These are phyloP conservation scores for Pandemis cinnamomeana DNA, from an alignment of 2,888 invertebrate species.

Conservation along the genomic window DNA sequence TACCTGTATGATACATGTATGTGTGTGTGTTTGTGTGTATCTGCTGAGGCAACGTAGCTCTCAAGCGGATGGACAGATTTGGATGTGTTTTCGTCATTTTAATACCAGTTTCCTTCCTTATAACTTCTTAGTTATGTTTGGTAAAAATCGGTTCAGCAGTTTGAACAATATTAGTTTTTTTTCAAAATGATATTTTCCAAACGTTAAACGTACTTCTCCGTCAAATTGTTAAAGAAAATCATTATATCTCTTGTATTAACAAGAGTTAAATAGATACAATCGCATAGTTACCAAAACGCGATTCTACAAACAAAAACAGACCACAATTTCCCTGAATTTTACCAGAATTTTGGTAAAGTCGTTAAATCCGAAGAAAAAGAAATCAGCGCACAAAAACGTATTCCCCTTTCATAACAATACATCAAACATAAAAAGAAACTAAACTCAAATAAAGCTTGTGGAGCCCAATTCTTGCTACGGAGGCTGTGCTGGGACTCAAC, in stretches of 20 bases:
- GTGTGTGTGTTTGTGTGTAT: no score
- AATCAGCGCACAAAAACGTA: constrained; percentile 33
- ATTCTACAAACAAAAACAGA: not conserved
- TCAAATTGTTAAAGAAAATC: not conserved
- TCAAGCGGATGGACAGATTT: no score
- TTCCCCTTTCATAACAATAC: constrained; percentile 40
- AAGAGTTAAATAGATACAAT: not conserved
- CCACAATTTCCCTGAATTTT: not conserved
- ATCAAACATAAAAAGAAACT: constrained; percentile 42
- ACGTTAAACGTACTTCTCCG: no score
- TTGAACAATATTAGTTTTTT: no score
- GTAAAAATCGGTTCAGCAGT: no score
- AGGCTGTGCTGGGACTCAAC: constrained; percentile 64
- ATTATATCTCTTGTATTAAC: not conserved
- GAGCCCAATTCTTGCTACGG: constrained; percentile 47
- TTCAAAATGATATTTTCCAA: no score
- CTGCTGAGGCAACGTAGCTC: no score
- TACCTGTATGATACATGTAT: no score
- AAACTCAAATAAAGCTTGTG: constrained; percentile 36
- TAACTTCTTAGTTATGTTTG: no score
- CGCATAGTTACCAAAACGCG: not conserved
- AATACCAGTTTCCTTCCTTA: no score
- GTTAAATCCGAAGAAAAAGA: constrained; percentile 34
- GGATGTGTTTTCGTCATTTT: no score
- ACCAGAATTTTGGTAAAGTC: constrained; percentile 13